These are phyloP conservation scores for Neolamprologus sp. DNA, from an alignment of 2,113 vertebrate genomes.

Conservation along the genomic window DNA sequence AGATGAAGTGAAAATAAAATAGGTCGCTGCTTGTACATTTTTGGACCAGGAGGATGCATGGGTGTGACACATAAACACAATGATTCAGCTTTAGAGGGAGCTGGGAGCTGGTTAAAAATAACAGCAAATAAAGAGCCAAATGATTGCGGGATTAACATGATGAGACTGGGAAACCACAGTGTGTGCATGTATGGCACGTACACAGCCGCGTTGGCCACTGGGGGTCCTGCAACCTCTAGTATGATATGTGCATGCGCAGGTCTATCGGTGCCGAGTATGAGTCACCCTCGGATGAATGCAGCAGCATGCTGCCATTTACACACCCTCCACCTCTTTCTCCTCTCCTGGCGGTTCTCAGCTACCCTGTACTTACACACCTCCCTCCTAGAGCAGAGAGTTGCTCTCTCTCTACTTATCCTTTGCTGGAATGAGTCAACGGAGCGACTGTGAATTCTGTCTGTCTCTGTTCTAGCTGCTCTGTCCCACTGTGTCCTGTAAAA, in stretches of 20 bases:
- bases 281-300: conserved; percentile 13
- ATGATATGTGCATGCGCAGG: neutral
- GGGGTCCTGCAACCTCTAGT: neutral
- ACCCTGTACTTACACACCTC: conserved; percentile 58
- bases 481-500: neutral
- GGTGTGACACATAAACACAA: conserved; percentile 55
- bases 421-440: conserved; percentile 34
- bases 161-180: conserved; percentile 23
- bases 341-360: conserved; percentile 24
- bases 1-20: neutral
- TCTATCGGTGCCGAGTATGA: neutral
- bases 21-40: conserved; percentile 8
- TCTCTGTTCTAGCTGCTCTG: conserved; percentile 22
- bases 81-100: conserved; percentile 47
- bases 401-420: conserved; percentile 35
- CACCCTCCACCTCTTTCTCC: conserved; percentile 17
- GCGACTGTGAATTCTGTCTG: conserved; percentile 33
- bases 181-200: neutral
- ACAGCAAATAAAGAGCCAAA: conserved; percentile 41
- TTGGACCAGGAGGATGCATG: conserved; percentile 39
- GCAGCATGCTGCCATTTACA: neutral
- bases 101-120: conserved; percentile 51
- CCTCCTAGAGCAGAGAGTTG: conserved; percentile 7
- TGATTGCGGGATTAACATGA: conserved; percentile 33
- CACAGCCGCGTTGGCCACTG: neutral